Conservation (phyloP, 1,140 invertebrate genomes). For the Mizuhopecten yessoensis region DNA sequence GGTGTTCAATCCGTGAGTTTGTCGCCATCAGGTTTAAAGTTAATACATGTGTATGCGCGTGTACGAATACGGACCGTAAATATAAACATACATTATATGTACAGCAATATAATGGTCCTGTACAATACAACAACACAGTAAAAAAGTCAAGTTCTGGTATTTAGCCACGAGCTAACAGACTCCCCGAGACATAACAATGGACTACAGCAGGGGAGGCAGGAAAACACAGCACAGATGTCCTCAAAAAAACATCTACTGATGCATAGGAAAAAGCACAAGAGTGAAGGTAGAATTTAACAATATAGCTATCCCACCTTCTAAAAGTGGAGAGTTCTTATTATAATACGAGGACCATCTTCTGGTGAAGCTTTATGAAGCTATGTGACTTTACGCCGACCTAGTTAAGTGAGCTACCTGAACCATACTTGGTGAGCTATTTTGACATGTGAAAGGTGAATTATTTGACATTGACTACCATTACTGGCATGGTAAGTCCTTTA, state of each 20-base stretch:
- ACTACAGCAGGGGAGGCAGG: neutral
- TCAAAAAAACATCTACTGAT: neutral
- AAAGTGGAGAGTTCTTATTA: neutral
- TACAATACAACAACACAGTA: neutral
- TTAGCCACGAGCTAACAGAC: neutral
- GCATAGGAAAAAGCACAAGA: neutral
- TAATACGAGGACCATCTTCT: neutral
- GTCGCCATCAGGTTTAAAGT: neutral
- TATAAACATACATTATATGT: slow-evolving; percentile 11
- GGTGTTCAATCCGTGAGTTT: slow-evolving; percentile 16
- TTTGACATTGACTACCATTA: too few species aligned
- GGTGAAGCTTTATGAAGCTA: too few species aligned
- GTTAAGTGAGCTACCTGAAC: too few species aligned
- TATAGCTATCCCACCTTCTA: neutral
- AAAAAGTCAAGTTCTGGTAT: slow-evolving; percentile 9
- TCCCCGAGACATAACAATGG: neutral
- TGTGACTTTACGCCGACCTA: too few species aligned
- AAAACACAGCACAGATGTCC: neutral
- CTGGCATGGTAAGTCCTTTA: too few species aligned
- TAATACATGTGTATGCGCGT: slow-evolving; percentile 22
- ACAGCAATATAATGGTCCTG: neutral
- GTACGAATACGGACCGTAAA: slow-evolving; percentile 33
- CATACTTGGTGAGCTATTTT: slow-evolving; percentile 1
- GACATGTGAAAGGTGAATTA: neutral
- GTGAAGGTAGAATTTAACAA: neutral